These are phyloP conservation scores for Clinocottus analis DNA, from an alignment of 2,113 vertebrate genomes.

Conservation along the genomic window DNA sequence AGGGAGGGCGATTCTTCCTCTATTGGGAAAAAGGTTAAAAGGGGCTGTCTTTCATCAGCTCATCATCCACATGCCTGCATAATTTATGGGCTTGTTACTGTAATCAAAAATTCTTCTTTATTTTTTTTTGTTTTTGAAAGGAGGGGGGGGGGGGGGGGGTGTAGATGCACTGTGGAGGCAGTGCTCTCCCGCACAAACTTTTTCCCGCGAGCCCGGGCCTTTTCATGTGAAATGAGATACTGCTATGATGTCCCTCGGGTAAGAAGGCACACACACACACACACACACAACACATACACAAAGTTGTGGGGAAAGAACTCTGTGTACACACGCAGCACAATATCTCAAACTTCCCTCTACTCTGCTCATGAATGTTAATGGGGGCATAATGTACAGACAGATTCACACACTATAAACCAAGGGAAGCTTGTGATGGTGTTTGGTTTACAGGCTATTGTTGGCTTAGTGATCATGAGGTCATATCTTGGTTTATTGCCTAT, in stretches of 20 bases:
- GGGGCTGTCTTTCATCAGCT: slow-evolving; percentile 77
- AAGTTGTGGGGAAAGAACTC: slow-evolving; percentile 50
- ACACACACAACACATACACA: slow-evolving; percentile 59
- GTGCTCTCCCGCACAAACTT: slow-evolving; percentile 53
- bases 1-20: slow-evolving; percentile 49
- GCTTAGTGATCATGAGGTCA: slow-evolving; percentile 34
- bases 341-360: slow-evolving; percentile 66
- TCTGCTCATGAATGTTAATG: slow-evolving; percentile 72
- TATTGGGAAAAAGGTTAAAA: slow-evolving; percentile 80
- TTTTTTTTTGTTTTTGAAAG: slow-evolving; percentile 37
- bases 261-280: slow-evolving; percentile 49
- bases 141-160: not conserved
- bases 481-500: not conserved
- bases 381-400: slow-evolving; percentile 38
- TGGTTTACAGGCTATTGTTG: slow-evolving; percentile 32
- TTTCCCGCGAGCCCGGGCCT: slow-evolving; percentile 68
- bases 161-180: slow-evolving; percentile 28
- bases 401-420: slow-evolving; percentile 30
- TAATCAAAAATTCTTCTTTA: slow-evolving; percentile 86
- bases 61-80: slow-evolving; percentile 80
- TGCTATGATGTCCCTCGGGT: slow-evolving; percentile 79
- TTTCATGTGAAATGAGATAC: slow-evolving; percentile 84
- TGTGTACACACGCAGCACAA: slow-evolving; percentile 57
- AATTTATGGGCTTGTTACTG: slow-evolving; percentile 84
- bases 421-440: slow-evolving; percentile 2